Evolutionary conservation across 2,797 vertebrate genomes (phyloP), one percentile per base, ranked within the genome.

Genomic region (Rhinophrynus dorsalis): DNA sequence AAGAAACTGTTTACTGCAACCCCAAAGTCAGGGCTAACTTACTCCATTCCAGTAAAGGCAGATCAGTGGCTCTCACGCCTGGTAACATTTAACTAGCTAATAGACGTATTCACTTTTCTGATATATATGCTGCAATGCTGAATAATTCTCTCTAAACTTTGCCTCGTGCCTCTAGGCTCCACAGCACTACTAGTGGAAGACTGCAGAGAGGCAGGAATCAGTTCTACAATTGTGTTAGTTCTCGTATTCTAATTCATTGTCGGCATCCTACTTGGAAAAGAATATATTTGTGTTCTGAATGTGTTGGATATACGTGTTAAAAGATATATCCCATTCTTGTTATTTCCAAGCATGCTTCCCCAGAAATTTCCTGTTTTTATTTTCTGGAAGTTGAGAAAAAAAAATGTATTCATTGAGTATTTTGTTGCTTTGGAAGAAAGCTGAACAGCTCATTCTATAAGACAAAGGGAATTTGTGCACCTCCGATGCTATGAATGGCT

Each of bases 401-500:
- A 76, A 77, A 80, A 77, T 77, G 79, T 77, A 81, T 87, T 87
- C 88, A 89, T 88, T 86, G 85, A 85, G 84, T 87, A 80, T 83
- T 77, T 85, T 88, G 87, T 85, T 84, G 57, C 70, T 86, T 84
- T 82, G 81, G 89, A 86, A 26, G 88, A 90, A 91, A 88, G 79
- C 63, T 8, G 0, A 75, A 67, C 80, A 81, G 86, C 77, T 87
- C 84, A 85, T 88, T 81, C 75, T 65, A 64, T 76, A 80, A 85
- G 87, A 89, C 84, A 82, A 89, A 90, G 84, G 81, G 82, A 82
- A 83, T 78, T 80, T 80, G 77, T 81, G 78, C 42, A 68, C 79
- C 84, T 87, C 88, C 86, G 85, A 88, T 86, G 82, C 84, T 89
- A 88, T 90, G 85, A 91, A 91, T 91, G 85, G 86, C 84, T 77